phyloP scores from a whole-genome alignment of 1,140 invertebrate genomes.

The Heterodera carotae region DNA sequence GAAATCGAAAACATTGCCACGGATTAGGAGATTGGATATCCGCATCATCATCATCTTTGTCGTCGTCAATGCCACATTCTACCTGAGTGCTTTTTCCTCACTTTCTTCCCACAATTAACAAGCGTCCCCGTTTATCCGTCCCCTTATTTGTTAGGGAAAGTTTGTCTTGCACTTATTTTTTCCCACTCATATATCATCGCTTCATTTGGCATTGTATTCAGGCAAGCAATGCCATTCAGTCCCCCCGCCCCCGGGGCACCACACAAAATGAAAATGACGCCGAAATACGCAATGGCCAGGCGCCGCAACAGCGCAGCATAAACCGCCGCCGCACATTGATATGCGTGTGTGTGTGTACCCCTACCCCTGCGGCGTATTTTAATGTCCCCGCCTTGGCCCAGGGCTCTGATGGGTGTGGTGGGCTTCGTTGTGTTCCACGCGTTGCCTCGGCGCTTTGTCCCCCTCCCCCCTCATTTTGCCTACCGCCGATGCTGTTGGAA shows the following conservation, averaged over 20 bases:
- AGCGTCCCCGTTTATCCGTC: too few species aligned
- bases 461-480: neutral
- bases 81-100: too few species aligned
- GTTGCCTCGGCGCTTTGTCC: neutral
- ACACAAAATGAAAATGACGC: neutral
- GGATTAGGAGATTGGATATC: neutral
- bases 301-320: neutral
- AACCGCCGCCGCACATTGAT: neutral
- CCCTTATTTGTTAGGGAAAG: too few species aligned
- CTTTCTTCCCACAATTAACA: too few species aligned
- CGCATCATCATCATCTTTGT: too few species aligned
- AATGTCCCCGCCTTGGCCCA: neutral
- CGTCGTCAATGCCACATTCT: too few species aligned
- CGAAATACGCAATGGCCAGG: conserved; percentile 8
- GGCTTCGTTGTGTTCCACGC: neutral
- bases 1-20: neutral
- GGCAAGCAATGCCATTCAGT: too few species aligned
- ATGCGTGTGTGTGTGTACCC: too few species aligned
- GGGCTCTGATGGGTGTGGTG: neutral
- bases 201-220: too few species aligned
- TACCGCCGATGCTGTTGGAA: neutral
- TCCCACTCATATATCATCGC: too few species aligned
- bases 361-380: neutral
- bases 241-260: neutral
- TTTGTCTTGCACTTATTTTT: too few species aligned